These are phyloP conservation scores for Octodonta nipae DNA, from an alignment of 2,888 invertebrate species.

Conservation along the genomic window DNA sequence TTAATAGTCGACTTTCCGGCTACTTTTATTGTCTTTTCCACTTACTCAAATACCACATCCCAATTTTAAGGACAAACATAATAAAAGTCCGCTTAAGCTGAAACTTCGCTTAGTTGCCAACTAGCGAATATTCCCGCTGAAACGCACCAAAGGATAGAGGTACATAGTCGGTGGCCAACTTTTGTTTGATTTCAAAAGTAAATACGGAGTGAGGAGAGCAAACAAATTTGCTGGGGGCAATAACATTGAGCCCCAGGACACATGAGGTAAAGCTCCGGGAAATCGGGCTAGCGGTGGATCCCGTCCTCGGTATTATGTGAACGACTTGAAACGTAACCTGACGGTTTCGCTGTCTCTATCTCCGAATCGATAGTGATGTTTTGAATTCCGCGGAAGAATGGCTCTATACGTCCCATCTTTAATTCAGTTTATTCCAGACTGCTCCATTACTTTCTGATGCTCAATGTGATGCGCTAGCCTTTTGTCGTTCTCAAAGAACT, in stretches of 20 bases:
- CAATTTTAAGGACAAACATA: constrained; percentile 16
- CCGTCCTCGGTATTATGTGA: too few species aligned
- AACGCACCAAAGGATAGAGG: constrained; percentile 3
- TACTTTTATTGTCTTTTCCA: constrained; percentile 13
- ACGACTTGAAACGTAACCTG: too few species aligned
- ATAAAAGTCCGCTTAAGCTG: constrained; percentile 15
- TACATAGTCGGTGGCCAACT: constrained; percentile 12
- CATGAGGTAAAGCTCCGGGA: constrained; percentile 1
- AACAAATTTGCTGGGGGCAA: constrained; percentile 14
- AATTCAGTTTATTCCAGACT: constrained; percentile 19
- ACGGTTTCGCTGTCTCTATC: too few species aligned
- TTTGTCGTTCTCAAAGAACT: too few species aligned
- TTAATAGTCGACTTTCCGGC: constrained; percentile 1
- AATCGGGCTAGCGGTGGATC: too few species aligned
- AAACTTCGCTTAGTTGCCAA: constrained; percentile 8
- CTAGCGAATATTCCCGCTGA: background rate
- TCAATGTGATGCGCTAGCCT: too few species aligned
- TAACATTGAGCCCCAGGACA: constrained; percentile 7
- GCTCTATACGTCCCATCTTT: constrained; percentile 19
- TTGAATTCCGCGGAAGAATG: constrained; percentile 18
- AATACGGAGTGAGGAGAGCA: constrained; percentile 15
- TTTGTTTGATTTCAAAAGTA: constrained; percentile 17
- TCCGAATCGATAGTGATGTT: too few species aligned
- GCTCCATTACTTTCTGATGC: too few species aligned
- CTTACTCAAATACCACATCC: constrained; percentile 16